Conservation (phyloP, 2,888 invertebrate species). For the Cryptocephalus primarius region DNA sequence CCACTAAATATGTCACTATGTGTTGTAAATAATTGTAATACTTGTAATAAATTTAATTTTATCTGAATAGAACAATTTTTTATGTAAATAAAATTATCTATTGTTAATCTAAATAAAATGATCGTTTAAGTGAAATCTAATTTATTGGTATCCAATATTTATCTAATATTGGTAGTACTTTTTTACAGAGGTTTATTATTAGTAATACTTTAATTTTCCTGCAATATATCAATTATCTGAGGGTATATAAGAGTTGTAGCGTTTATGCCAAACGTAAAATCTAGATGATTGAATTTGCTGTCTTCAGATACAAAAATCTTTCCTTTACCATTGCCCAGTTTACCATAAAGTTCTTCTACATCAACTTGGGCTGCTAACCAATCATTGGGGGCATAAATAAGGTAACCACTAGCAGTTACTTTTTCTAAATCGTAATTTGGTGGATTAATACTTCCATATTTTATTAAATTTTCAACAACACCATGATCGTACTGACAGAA, state of each 20-base stretch:
- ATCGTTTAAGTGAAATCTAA: too few species aligned
- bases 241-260: conserved; percentile 23
- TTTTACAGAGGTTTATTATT: too few species aligned
- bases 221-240: conserved; percentile 19
- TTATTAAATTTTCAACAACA: conserved; percentile 15
- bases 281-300: conserved; percentile 27
- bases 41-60: too few species aligned
- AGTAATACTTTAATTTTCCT: too few species aligned
- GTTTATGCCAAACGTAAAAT: conserved; percentile 26
- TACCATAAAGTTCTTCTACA: conserved; percentile 25
- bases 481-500: conserved; percentile 48
- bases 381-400: conserved; percentile 42
- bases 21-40: too few species aligned
- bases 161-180: too few species aligned
- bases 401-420: conserved; percentile 34
- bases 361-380: conserved; percentile 36
- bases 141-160: too few species aligned
- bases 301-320: conserved; percentile 22
- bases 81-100: too few species aligned
- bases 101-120: too few species aligned
- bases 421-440: conserved; percentile 36
- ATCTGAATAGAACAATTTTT: too few species aligned
- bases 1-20: too few species aligned
- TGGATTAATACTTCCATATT: conserved; percentile 30
- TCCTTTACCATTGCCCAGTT: conserved; percentile 17